These are phyloP conservation scores for Vulpes vulpes DNA, from an alignment of 2,113 vertebrate species.

Conservation along the genomic window DNA sequence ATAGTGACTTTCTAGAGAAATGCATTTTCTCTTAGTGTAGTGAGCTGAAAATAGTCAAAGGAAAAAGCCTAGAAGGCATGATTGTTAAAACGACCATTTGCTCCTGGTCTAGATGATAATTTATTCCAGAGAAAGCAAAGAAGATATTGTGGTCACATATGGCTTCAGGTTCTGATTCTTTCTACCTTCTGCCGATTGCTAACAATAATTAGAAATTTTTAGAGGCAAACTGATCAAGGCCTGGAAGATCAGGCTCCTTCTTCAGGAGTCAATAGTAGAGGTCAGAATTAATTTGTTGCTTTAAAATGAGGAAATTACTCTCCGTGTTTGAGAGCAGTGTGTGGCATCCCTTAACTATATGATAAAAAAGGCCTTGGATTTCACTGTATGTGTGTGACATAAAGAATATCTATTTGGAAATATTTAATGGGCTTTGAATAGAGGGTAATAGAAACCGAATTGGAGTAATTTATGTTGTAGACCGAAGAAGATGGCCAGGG, in stretches of 20 bases:
- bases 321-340: constrained; percentile 76
- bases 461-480: constrained; percentile 83
- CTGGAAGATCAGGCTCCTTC: constrained; percentile 67
- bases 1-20: background rate
- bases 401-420: constrained; percentile 86
- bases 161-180: constrained; percentile 63
- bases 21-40: background rate
- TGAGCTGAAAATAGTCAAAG: constrained; percentile 48
- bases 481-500: constrained; percentile 45
- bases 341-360: constrained; percentile 79
- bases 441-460: constrained; percentile 85
- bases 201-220: constrained; percentile 79
- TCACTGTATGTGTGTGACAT: constrained; percentile 70
- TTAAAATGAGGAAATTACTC: constrained; percentile 86
- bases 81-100: constrained; percentile 60
- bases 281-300: constrained; percentile 85
- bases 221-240: constrained; percentile 77
- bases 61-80: constrained; percentile 42
- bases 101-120: constrained; percentile 16
- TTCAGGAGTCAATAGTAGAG: constrained; percentile 61
- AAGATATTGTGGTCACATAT: constrained; percentile 33
- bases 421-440: constrained; percentile 84
- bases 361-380: constrained; percentile 84
- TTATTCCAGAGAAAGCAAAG: constrained; percentile 63
- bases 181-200: constrained; percentile 68